Evolutionary conservation across 2,888 invertebrate genomes (phyloP), one percentile per base, ranked within the genome.

Genomic region (Dynastes hyllus): DNA sequence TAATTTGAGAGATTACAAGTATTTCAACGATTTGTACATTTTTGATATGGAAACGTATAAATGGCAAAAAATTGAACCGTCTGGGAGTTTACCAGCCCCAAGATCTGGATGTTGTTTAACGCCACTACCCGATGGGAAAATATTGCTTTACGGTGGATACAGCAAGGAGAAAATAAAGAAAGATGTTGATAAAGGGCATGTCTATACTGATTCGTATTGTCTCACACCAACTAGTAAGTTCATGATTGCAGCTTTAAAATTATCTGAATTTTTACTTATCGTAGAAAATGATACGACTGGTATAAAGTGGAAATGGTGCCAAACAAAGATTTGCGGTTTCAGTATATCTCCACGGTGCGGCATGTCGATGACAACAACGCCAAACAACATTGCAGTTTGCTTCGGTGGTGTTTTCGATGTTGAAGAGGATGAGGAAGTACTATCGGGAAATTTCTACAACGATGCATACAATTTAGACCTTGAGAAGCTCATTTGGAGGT

Each of bases 381-480:
- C 93, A 27, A 93, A 92, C 82, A 92, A 92, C 69, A 91, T 92
- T 76, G 95, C 94, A 0, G 95, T 95, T 84, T 92, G 95, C 80
- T 98, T 96, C 87, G 98, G 98, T 0, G 98, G 98, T 0, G 95
- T 97, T 11, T 91, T 93, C 90, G 97, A 97, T 84, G 91, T 93
- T 75, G 94, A 96, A 86, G 95, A 96, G 85, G 95, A 96, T 85
- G 97, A 97, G 76, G 88, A 88, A 81, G 83, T 95, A 86, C 88
- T 97, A 0, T 91, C 92, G 6, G 95, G 97, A 0, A 93, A 92
- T 80, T 96, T 97, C 90, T 95, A 92, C 83, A 95, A 96, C 85
- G 96, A 97, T 69, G 90, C 97, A 8, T 92, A 93, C 80, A 89
- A 92, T 45, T 87, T 98, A 4, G 97, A 98, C 86, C 87, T 96